phyloP scores from a whole-genome alignment of 1,140 invertebrate species.

The Zaprionus ornatus region DNA sequence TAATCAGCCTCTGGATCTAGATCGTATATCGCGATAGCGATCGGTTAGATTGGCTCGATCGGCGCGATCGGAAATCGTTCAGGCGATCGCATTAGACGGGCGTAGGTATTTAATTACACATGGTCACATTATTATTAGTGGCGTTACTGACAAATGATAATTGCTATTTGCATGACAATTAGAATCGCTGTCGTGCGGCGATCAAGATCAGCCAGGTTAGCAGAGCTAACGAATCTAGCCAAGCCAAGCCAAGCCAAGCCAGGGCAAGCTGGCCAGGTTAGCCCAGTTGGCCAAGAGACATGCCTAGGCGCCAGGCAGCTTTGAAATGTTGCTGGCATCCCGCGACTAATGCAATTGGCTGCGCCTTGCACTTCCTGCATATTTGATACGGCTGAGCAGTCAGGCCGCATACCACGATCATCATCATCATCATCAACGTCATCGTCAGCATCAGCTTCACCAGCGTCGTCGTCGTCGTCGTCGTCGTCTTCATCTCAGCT shows the following conservation, averaged over 20 bases:
- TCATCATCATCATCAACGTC: constrained; percentile 14
- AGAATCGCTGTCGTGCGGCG: constrained; percentile 46
- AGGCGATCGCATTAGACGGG: constrained; percentile 36
- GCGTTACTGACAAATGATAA: constrained; percentile 78
- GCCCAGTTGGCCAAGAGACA: constrained; percentile 13
- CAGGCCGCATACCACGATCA: constrained; percentile 36
- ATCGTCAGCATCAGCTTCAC: constrained; percentile 17
- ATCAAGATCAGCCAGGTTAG: constrained; percentile 25
- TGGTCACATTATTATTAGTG: constrained; percentile 53
- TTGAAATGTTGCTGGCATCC: constrained; percentile 62
- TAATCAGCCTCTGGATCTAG: constrained; percentile 55
- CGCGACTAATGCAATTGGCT: constrained; percentile 64
- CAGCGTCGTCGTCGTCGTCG: constrained; percentile 19
- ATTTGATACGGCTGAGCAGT: constrained; percentile 48
- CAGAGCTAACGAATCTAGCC: neutral
- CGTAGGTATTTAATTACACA: constrained; percentile 66
- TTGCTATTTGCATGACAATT: constrained; percentile 78
- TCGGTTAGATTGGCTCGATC: constrained; percentile 23
- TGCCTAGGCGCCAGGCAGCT: constrained; percentile 60
- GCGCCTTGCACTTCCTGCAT: constrained; percentile 70
- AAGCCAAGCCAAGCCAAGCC: neutral
- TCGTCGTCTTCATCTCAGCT: constrained; percentile 7
- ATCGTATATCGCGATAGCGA: constrained; percentile 17
- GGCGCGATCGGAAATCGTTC: constrained; percentile 54
- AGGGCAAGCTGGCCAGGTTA: constrained; percentile 7